Evolutionary conservation across 2,113 vertebrate species (phyloP).

Genomic region (Pelecanus crispus): DNA sequence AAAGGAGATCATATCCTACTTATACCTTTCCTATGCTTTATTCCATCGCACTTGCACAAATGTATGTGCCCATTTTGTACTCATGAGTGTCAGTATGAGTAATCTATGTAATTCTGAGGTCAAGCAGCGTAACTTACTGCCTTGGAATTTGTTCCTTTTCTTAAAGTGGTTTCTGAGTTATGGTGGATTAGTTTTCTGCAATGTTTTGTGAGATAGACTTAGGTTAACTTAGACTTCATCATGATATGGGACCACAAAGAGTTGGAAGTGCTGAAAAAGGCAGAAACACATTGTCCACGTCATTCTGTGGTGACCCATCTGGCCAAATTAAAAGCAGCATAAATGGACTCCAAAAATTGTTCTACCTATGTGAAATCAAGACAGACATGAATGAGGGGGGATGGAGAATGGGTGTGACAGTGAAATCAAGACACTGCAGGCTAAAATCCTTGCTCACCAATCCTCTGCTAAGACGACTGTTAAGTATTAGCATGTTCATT

Average conservation of each 20-base stretch:
- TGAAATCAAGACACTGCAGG: neutral
- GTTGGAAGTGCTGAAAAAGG: neutral
- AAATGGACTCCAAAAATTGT: neutral
- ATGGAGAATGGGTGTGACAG: neutral
- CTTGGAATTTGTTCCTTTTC: neutral
- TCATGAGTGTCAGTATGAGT: neutral
- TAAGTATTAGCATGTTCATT: neutral
- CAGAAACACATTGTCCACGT: neutral
- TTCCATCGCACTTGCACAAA: slow-evolving; percentile 17
- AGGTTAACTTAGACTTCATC: neutral
- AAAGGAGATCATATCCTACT: neutral
- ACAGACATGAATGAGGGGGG: neutral
- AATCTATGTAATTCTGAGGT: slow-evolving; percentile 22
- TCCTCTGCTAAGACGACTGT: neutral
- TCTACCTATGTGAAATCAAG: neutral
- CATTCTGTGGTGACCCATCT: neutral
- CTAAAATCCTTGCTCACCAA: neutral
- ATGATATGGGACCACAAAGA: neutral
- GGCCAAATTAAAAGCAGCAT: neutral
- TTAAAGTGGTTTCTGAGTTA: neutral
- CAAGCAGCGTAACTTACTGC: neutral
- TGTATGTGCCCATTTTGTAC: neutral
- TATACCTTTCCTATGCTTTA: neutral
- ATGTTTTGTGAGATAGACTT: neutral
- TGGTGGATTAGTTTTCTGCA: neutral